phyloP scores from a whole-genome alignment of 2,113 vertebrate species.

The Geococcyx californianus region DNA sequence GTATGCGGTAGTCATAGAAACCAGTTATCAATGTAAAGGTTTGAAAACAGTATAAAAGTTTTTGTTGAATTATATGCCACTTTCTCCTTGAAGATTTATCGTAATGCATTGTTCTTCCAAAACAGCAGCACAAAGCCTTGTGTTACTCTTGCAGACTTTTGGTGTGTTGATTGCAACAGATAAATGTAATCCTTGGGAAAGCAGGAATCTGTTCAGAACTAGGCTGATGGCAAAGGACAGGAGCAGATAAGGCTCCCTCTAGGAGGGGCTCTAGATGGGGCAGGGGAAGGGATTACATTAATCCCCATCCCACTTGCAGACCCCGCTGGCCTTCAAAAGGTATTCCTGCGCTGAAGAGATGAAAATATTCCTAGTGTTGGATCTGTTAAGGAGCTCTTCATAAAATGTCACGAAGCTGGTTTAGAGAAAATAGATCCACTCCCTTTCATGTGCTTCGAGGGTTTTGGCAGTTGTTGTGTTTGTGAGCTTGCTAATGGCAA shows the following conservation, averaged over 20 bases:
- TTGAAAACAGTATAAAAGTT: slow-evolving; percentile 37
- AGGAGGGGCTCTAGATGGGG: slow-evolving; percentile 54
- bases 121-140: background rate
- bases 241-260: slow-evolving; percentile 70
- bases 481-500: slow-evolving; percentile 59
- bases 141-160: background rate
- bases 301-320: slow-evolving; percentile 65
- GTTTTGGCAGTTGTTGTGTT: slow-evolving; percentile 31
- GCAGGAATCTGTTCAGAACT: background rate
- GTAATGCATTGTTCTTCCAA: background rate
- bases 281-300: slow-evolving; percentile 65
- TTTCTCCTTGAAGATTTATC: background rate
- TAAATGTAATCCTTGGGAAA: background rate
- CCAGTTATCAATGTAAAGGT: background rate
- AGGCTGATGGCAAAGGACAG: background rate
- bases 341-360: slow-evolving; percentile 77
- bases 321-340: slow-evolving; percentile 76
- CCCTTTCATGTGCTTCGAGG: slow-evolving; percentile 78
- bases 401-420: slow-evolving; percentile 71
- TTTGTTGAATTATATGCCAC: background rate
- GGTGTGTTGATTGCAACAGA: background rate
- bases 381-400: slow-evolving; percentile 82
- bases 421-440: slow-evolving; percentile 81
- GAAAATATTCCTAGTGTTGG: slow-evolving; percentile 75
- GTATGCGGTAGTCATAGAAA: slow-evolving; percentile 32